Evolutionary conservation across 2,113 vertebrate species (phyloP).

Genomic region (Gallinago undulata): DNA sequence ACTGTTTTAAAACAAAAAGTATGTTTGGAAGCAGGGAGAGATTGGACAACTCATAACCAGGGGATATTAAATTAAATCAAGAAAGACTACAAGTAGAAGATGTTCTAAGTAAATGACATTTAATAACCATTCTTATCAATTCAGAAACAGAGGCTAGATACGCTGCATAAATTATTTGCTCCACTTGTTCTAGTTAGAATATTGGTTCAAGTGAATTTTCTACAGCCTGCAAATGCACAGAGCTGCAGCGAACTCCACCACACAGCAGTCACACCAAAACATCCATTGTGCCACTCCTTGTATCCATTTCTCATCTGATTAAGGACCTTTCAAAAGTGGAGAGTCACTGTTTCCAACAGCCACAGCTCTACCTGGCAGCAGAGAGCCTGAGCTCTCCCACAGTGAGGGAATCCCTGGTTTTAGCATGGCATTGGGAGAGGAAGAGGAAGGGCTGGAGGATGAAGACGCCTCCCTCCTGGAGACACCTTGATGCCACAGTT

Average conservation of each 20-base stretch:
- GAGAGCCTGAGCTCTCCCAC: not conserved
- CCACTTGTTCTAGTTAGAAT: not conserved
- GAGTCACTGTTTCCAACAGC: not conserved
- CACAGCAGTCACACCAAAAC: not conserved
- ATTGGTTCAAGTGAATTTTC: not conserved
- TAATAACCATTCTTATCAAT: not conserved
- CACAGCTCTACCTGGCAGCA: not conserved
- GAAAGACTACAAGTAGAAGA: not conserved
- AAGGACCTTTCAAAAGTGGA: not conserved
- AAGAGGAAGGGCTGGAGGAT: not conserved
- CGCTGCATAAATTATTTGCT: not conserved
- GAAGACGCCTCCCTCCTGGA: not conserved
- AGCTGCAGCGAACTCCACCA: not conserved
- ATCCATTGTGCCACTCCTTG: not conserved
- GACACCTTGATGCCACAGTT: not conserved
- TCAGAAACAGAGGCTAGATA: not conserved
- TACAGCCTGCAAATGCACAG: not conserved
- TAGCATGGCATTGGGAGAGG: not conserved
- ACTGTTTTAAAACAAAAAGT: not conserved
- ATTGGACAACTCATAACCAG: not conserved
- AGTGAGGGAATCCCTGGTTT: not conserved
- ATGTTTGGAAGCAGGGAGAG: not conserved
- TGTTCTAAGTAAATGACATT: not conserved
- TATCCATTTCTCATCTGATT: not conserved
- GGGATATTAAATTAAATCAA: not conserved